Percentiles rank a stretch among this genome's conserved stretches.
Conservation (phyloP, 2,113 vertebrate genomes). For the Lophura nycthemera region DNA sequence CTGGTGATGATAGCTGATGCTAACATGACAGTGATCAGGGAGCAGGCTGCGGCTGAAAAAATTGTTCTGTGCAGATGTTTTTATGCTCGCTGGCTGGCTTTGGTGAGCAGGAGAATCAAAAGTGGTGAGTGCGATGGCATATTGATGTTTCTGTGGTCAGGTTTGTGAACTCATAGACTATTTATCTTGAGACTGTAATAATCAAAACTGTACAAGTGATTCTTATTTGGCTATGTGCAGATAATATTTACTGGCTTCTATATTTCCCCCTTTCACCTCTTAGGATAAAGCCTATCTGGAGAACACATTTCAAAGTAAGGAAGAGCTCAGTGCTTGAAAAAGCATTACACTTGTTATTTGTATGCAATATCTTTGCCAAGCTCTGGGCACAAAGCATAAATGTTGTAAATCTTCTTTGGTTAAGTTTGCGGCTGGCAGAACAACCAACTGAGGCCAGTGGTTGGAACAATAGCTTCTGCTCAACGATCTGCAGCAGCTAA, state of each 20-base stretch:
- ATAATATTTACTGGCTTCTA: neutral
- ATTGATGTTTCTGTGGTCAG: neutral
- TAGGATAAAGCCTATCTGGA: neutral
- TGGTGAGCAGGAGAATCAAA: neutral
- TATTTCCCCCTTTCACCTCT: neutral
- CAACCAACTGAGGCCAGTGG: neutral
- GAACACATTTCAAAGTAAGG: neutral
- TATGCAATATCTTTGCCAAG: neutral
- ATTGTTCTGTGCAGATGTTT: neutral
- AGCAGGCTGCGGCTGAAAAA: neutral
- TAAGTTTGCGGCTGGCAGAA: neutral
- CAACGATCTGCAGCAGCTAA: neutral
- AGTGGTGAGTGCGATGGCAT: neutral
- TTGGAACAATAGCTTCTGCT: neutral
- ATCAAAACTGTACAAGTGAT: neutral
- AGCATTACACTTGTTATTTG: neutral
- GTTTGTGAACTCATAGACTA: neutral
- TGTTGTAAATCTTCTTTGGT: neutral
- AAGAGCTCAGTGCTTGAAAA: neutral
- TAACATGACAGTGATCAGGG: accelerated
- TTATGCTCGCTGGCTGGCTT: neutral
- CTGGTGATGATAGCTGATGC: neutral
- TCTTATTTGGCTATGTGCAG: neutral
- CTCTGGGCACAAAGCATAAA: neutral
- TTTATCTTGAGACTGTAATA: neutral